Base-by-base conservation (phyloP, 2,888 invertebrate genomes). In the Bellardia pandia region DNA sequence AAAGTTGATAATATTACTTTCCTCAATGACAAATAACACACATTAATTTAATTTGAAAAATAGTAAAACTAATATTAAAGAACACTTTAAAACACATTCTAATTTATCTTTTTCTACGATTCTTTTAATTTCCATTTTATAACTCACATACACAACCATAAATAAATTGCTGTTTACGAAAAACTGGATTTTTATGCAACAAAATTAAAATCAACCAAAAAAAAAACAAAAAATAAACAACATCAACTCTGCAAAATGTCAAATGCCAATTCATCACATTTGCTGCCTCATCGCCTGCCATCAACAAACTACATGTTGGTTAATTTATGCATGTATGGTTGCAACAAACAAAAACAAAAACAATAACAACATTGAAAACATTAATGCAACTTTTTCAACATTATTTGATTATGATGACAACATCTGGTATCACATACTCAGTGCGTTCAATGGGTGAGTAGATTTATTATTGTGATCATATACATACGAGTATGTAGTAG, bases 391-490 rank as follows among this genome's bases (percentile, higher is more conserved):
- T 42, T 45, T 56, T 71, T 33, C 58, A 74, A 85, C 74, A 69
- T 53, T 48, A 81, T 85, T 78, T 62, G 51, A 85, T 81, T 78
- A 75, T 78, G 58, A 68, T 71, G 68, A 71, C 80, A 78, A 64
- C 68, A 83, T 77, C 66, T 72, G 60, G 23, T 9, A 42, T 30
- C 53, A 53, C 60, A 48, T 23, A 13, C 30, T 30, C 51, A 87
- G 87, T 87, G 87, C 87, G 87, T 85, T 78, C 78, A 42, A 87
- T 87, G 87, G 85, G 87, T 87, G 58, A 87, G 72, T 79, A 53
- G 14, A 77, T 76, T 68, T 76, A 72, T 42, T 69, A 64, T 64
- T 62, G 30, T 62, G 1, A 37, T 40, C 42, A 42, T 66, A 14
- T 3, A 11, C 42, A 14, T 37, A 42, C 9, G 42, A 42, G 33